A percentile compares a stretch with the other conserved stretches of the same genome.
Conservation (phyloP, 2,113 vertebrate species). For the Cygnus atratus region DNA sequence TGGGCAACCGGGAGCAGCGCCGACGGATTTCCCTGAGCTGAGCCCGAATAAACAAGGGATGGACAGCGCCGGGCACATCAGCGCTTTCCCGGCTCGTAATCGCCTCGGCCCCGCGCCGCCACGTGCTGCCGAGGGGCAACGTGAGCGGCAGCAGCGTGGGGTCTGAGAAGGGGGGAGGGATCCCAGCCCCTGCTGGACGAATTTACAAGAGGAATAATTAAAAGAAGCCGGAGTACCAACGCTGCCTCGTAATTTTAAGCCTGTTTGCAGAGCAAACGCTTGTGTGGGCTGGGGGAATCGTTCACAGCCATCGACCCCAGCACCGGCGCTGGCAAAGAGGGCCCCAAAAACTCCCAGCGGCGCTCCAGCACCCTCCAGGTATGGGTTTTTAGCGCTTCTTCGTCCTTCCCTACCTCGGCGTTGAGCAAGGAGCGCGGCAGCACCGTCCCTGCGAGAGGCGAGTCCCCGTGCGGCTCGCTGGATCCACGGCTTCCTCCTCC, state of each 20-base stretch:
- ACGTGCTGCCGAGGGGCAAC: neutral
- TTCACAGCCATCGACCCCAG: neutral
- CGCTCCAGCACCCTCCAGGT: accelerated
- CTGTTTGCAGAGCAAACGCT: neutral
- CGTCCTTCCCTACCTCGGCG: neutral
- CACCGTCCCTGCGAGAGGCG: neutral
- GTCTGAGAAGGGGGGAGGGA: neutral
- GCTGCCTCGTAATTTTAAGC: neutral
- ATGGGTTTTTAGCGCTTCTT: neutral
- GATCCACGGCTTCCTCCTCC: neutral
- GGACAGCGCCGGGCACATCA: neutral
- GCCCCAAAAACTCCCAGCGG: neutral
- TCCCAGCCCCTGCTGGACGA: neutral
- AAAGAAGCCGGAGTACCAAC: neutral
- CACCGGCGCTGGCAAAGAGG: accelerated
- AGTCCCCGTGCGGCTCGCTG: accelerated
- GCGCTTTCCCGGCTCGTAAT: neutral
- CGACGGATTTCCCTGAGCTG: neutral
- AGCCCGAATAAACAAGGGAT: neutral
- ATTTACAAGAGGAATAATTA: neutral
- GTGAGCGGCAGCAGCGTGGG: accelerated
- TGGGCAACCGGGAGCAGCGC: neutral
- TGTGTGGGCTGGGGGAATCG: neutral
- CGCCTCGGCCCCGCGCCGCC: neutral
- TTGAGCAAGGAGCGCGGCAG: neutral